Percentiles rank a stretch among this genome's conserved stretches.
These are phyloP conservation scores for Palloptera scutellata DNA, from an alignment of 2,888 invertebrate species.

Conservation along the genomic window DNA sequence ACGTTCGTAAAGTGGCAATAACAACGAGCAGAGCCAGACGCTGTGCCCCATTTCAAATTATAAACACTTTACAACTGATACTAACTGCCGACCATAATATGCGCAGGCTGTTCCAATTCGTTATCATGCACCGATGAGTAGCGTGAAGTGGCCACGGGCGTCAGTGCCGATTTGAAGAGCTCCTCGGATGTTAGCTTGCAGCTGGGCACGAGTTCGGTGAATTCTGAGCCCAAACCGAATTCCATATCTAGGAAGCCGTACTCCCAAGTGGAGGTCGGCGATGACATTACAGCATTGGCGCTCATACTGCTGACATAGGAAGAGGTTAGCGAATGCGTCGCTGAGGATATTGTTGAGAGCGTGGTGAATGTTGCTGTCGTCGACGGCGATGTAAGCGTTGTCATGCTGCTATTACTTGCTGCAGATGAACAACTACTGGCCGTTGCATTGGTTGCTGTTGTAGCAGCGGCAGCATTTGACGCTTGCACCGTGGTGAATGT, in stretches of 20 bases:
- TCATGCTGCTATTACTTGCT: constrained; percentile 13
- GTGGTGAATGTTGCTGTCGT: constrained; percentile 60
- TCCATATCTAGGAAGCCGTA: constrained; percentile 65
- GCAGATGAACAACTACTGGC: constrained; percentile 30
- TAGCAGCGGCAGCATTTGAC: constrained; percentile 23
- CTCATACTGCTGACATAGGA: constrained; percentile 59
- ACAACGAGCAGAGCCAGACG: too few species aligned
- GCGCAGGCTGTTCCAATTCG: constrained; percentile 68
- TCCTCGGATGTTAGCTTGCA: constrained; percentile 69
- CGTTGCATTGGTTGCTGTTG: constrained; percentile 29
- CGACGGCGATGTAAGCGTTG: constrained; percentile 42
- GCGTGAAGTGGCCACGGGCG: constrained; percentile 56
- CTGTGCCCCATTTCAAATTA: too few species aligned
- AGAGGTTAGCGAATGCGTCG: constrained; percentile 60
- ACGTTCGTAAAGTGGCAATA: too few species aligned
- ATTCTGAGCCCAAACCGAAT: constrained; percentile 65
- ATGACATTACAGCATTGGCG: constrained; percentile 46
- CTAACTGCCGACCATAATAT: constrained; percentile 68
- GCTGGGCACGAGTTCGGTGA: constrained; percentile 66
- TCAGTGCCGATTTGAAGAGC: constrained; percentile 64
- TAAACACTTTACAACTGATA: constrained; percentile 58
- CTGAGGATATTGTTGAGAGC: constrained; percentile 59
- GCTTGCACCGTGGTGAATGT: constrained; percentile 56
- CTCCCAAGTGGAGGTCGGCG: constrained; percentile 61
- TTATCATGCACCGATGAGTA: constrained; percentile 60